Conservation (phyloP, 1,140 invertebrate genomes). For the Diplogasteroides magnus region DNA sequence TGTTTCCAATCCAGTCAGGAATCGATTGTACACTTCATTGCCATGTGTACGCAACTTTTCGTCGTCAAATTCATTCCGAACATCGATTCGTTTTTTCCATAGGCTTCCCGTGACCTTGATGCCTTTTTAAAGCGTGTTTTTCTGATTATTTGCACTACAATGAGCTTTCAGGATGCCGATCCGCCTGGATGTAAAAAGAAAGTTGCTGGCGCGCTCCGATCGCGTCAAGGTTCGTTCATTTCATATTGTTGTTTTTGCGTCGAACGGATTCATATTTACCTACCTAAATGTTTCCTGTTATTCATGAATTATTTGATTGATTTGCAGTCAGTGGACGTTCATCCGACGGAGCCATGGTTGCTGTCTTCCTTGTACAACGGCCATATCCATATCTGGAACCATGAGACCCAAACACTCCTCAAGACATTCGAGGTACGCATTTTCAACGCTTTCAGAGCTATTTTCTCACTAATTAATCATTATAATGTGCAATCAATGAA, state of each 20-base stretch:
- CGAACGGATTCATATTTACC: background rate
- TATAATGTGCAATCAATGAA: too few relatives aligned
- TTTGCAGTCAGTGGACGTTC: background rate
- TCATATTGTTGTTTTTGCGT: background rate
- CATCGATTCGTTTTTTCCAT: too few relatives aligned
- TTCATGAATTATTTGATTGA: background rate
- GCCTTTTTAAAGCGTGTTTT: background rate
- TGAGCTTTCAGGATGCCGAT: slow-evolving; percentile 66
- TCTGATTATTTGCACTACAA: slow-evolving; percentile 3
- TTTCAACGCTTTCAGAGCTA: background rate
- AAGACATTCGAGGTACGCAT: slow-evolving; percentile 77
- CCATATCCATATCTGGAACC: slow-evolving; percentile 98
- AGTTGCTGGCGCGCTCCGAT: slow-evolving; percentile 90
- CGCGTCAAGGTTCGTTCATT: slow-evolving; percentile 73
- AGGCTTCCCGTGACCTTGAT: too few relatives aligned
- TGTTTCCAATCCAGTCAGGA: too few relatives aligned
- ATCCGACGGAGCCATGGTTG: slow-evolving; percentile 85
- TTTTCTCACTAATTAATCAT: background rate
- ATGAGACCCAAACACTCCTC: slow-evolving; percentile 75
- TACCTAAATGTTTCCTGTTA: background rate
- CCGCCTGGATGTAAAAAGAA: slow-evolving; percentile 92
- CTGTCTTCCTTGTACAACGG: slow-evolving; percentile 95
- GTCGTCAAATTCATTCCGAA: too few relatives aligned
- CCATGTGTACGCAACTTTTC: too few relatives aligned
- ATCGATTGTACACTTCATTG: too few relatives aligned